Base-by-base conservation (phyloP, 2,113 vertebrate species). In the Melanotaenia duboulayi region DNA sequence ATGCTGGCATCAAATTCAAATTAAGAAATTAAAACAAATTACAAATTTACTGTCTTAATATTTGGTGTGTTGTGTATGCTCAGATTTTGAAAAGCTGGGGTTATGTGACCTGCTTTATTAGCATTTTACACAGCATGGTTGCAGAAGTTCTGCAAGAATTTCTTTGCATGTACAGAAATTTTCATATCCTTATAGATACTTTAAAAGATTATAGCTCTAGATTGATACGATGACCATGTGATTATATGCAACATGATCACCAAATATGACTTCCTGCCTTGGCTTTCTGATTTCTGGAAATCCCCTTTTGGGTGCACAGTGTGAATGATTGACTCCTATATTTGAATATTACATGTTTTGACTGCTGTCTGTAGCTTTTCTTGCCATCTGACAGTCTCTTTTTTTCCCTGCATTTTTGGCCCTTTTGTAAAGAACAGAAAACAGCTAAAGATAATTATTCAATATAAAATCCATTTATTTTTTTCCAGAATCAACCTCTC, bases 401-500 rank as follows among this genome's bases (percentile, higher is more conserved):
- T n/a, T 48, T 48, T 40, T 65, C 9, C 11, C 39, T 42, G n/a
- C 17, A 42, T 71, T 74, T 48, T 17, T 57, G 63, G 71, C 56
- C 61, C 71, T 62, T 75, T 72, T 77, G 50, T 64, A 46, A 67
- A 62, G 23, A 70, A 66, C 5, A 7, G 52, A 50, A 54, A 42
- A 58, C 37, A 71, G 24, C 23, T 49, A 67, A 55, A 25, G 16
- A 55, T 49, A 72, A 54, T 68, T 72, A 65, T 88, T 86, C 83
- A 80, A 85, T 79, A 89, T 88, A 69, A 91, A 91, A 91, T 92
- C 60, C 82, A 81, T 92, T 90, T 83, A 76, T 96, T 92, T 90
- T 92, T n/a, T 95, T 94, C 37, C 93, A 95, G 94, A 95, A 90
- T 92, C 88, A 19, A 84, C 89, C 59, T 84, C 87, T 49, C 74